These are phyloP conservation scores for Rapana venosa DNA, from an alignment of 2,888 invertebrate genomes.

Conservation along the genomic window DNA sequence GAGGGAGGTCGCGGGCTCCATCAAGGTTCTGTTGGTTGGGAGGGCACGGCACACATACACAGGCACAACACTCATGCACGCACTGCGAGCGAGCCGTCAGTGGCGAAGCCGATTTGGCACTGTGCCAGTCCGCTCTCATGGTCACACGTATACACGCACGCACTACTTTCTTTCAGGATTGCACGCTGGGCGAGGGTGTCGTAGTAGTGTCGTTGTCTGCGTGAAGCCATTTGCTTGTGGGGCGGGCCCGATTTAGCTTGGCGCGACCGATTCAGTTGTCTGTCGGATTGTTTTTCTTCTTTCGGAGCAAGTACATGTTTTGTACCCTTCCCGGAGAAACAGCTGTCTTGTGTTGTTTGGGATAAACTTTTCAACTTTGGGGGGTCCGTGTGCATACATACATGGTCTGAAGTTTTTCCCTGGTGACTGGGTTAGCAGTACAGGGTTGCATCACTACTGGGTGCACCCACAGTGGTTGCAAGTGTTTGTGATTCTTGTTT, in stretches of 20 bases:
- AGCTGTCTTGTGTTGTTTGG: not conserved
- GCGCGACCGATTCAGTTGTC: constrained; percentile 27
- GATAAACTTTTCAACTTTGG: not conserved
- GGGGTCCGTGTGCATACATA: not conserved
- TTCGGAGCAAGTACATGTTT: not conserved
- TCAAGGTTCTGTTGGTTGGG: constrained; percentile 31
- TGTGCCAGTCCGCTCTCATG: constrained; percentile 49
- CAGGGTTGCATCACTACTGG: constrained; percentile 31
- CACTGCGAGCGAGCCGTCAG: constrained; percentile 25
- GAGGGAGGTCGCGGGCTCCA: not conserved
- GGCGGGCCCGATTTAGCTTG: constrained; percentile 26
- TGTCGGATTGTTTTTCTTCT: not conserved
- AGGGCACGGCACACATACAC: not conserved
- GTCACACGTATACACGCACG: constrained; percentile 39
- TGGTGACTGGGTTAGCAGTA: not conserved
- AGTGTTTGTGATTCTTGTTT: not conserved
- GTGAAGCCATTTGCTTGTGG: constrained; percentile 27
- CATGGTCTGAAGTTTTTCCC: not conserved
- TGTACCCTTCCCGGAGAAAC: not conserved
- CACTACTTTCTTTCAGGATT: constrained; percentile 39
- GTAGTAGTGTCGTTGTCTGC: constrained; percentile 40
- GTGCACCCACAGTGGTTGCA: not conserved
- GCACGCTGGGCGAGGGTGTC: constrained; percentile 34
- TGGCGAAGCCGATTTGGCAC: constrained; percentile 53
- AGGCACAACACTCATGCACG: not conserved